Evolutionary conservation across 2,888 invertebrate species (phyloP).

Genomic region (Ornithoptera priamus): DNA sequence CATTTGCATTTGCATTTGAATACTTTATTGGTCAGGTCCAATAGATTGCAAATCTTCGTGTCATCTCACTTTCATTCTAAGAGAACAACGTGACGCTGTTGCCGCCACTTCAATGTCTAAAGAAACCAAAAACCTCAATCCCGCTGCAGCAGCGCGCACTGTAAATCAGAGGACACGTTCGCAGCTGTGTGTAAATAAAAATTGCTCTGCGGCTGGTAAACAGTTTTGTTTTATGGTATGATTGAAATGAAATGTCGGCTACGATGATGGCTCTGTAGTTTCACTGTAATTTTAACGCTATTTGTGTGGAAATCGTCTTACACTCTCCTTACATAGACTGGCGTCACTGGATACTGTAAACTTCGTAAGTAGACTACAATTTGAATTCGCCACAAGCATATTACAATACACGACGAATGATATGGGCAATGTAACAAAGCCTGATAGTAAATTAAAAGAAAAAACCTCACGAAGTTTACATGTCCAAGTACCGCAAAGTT

Average conservation of each 20-base stretch:
- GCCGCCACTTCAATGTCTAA: neutral
- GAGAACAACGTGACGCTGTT: neutral
- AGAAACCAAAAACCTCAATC: neutral
- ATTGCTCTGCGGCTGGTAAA: constrained; percentile 41
- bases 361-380: constrained; percentile 9
- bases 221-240: constrained; percentile 35
- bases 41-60: too few relatives aligned
- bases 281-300: constrained; percentile 29
- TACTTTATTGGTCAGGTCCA: too few relatives aligned
- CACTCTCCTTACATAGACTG: constrained; percentile 16
- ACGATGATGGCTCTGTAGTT: constrained; percentile 14
- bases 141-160: constrained; percentile 6
- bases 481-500: constrained; percentile 13
- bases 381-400: neutral
- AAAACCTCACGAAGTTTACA: constrained; percentile 15
- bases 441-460: too few relatives aligned
- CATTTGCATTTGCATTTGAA: too few relatives aligned
- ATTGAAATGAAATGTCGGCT: constrained; percentile 17
- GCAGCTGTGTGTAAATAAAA: constrained; percentile 49
- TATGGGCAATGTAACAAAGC: neutral
- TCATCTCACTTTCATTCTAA: too few relatives aligned
- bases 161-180: constrained; percentile 31
- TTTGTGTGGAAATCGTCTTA: constrained; percentile 30
- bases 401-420: neutral
- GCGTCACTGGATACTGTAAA: constrained; percentile 23